These are phyloP conservation scores for Holothuria glaberrima DNA, from an alignment of 35 echinoderm and acorn worm species.

Conservation along the genomic window DNA sequence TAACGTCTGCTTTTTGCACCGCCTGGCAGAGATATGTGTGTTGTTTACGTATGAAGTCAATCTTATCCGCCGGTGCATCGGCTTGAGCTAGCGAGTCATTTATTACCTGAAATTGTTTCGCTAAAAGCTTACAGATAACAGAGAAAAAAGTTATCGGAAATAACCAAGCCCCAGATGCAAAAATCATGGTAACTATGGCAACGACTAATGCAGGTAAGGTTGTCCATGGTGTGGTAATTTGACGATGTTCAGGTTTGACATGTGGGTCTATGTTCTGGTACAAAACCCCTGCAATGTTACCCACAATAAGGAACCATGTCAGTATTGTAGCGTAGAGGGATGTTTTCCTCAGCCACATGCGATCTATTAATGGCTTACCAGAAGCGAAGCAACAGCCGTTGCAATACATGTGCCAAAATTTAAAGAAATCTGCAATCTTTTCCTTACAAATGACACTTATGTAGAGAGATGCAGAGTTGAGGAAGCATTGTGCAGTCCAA, in stretches of 20 bases:
- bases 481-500: neutral
- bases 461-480: slow-evolving; percentile 4
- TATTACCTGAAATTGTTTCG: neutral
- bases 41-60: slow-evolving; percentile 26
- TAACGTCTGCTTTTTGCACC: slow-evolving; percentile 9
- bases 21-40: neutral
- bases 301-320: no score
- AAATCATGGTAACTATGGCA: neutral
- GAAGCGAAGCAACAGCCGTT: no score
- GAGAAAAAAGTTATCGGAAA: slow-evolving; percentile 17
- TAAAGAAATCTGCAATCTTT: no score
- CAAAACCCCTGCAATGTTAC: no score
- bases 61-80: neutral
- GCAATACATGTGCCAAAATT: no score
- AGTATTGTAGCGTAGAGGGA: no score
- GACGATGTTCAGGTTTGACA: no score
- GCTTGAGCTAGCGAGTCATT: neutral
- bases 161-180: neutral
- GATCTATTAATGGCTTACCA: no score
- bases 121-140: neutral
- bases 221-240: neutral
- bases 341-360: no score
- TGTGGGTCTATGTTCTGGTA: no score
- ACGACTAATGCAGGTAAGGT: slow-evolving; percentile 5
- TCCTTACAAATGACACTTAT: no score